Evolutionary conservation across 2,888 invertebrate species (phyloP).

Genomic region (Sthenelais limicola): DNA sequence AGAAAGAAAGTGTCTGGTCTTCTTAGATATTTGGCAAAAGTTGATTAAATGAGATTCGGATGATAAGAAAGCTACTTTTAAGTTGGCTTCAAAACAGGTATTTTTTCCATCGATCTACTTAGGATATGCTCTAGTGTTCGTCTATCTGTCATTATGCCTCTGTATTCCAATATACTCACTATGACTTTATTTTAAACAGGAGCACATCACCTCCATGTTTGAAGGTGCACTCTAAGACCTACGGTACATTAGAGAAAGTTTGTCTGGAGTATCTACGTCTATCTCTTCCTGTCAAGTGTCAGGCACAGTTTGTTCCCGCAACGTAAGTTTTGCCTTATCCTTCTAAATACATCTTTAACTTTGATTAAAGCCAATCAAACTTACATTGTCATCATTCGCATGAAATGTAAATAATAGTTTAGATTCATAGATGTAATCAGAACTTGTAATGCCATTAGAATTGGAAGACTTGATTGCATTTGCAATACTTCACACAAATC

Average conservation of each 20-base stretch:
- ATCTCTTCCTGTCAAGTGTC: conserved; percentile 94
- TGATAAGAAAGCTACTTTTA: not conserved
- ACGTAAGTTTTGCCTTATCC: too few relatives aligned
- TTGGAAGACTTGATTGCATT: too few relatives aligned
- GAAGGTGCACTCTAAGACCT: conserved; percentile 96
- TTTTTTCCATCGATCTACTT: not conserved
- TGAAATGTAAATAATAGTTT: too few relatives aligned
- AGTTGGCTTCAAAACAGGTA: not conserved
- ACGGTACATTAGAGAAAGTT: conserved; percentile 89
- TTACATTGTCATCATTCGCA: too few relatives aligned
- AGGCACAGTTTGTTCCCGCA: conserved; percentile 72
- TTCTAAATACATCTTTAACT: too few relatives aligned
- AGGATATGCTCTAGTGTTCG: too few relatives aligned
- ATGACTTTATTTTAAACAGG: conserved; percentile 62
- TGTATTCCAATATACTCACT: too few relatives aligned
- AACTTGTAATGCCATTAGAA: too few relatives aligned
- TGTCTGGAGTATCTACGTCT: conserved; percentile 98
- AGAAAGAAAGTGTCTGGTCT: not conserved
- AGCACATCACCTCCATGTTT: conserved; percentile 93
- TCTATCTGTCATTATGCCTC: not conserved
- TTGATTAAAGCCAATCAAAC: too few relatives aligned
- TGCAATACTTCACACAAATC: too few relatives aligned
- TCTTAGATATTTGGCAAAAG: not conserved
- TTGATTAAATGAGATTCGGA: not conserved
- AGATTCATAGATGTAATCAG: too few relatives aligned